These are phyloP conservation scores for Neria commutata DNA, from an alignment of 2,888 invertebrate species.

Conservation along the genomic window DNA sequence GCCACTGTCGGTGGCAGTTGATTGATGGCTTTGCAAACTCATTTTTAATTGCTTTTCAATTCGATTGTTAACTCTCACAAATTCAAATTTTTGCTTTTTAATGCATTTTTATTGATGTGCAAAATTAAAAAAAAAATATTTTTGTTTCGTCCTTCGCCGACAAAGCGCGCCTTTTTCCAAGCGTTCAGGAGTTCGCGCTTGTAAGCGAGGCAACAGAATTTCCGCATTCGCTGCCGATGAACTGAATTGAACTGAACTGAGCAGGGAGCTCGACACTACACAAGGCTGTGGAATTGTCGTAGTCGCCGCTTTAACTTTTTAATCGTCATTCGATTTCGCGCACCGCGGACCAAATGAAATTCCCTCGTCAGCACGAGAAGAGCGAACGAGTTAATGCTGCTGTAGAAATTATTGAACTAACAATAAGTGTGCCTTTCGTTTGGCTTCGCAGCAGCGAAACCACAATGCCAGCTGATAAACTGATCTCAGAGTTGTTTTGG, in stretches of 20 bases:
- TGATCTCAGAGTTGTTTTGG: background rate
- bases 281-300: too few species aligned
- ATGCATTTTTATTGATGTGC: too few species aligned
- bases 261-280: slow-evolving; percentile 8
- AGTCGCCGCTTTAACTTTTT: slow-evolving; percentile 15
- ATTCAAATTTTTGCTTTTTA: background rate
- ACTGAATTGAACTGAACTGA: too few species aligned
- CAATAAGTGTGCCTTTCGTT: background rate
- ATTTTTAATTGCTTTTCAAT: background rate
- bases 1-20: background rate
- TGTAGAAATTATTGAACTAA: background rate
- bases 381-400: background rate
- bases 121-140: too few species aligned
- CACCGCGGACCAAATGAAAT: slow-evolving; percentile 10
- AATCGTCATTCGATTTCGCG: slow-evolving; percentile 3
- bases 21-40: background rate
- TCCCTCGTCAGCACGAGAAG: background rate
- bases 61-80: background rate
- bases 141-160: too few species aligned
- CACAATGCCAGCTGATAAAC: background rate
- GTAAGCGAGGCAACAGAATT: background rate
- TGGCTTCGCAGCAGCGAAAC: slow-evolving; percentile 2
- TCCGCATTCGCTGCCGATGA: slow-evolving; percentile 4
- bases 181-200: too few species aligned
- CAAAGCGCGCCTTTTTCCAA: too few species aligned